Conservation (phyloP, 2,888 invertebrate species). For the Ectemnius continuus region DNA sequence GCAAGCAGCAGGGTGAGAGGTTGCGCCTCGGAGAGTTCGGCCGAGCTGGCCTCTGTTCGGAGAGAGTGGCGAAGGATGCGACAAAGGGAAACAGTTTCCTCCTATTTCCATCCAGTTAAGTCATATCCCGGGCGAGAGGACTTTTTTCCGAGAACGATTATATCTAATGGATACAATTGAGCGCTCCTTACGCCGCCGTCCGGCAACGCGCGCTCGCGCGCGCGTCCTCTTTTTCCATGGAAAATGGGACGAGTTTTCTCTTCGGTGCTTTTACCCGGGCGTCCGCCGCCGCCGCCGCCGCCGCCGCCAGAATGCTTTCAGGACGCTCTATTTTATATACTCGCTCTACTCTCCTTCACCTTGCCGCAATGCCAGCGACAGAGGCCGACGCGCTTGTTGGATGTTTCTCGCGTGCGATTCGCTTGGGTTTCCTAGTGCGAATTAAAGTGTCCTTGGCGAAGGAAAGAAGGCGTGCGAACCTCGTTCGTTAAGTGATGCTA, state of each 20-base stretch:
- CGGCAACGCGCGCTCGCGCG: no score
- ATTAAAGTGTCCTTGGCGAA: background rate
- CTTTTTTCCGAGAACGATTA: slow-evolving; percentile 51
- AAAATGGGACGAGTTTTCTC: slow-evolving; percentile 59
- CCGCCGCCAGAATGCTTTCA: slow-evolving; percentile 50
- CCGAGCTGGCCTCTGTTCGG: background rate
- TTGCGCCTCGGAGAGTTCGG: no score
- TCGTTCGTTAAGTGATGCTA: no score
- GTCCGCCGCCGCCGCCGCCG: no score
- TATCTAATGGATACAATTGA: slow-evolving; percentile 54
- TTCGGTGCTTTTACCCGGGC: slow-evolving; percentile 58
- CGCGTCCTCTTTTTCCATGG: slow-evolving; percentile 46
- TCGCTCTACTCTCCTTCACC: slow-evolving; percentile 32
- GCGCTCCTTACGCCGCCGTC: slow-evolving; percentile 47
- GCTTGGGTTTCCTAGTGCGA: no score
- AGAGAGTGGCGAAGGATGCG: background rate
- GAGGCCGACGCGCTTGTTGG: no score
- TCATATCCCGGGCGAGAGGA: slow-evolving; percentile 32
- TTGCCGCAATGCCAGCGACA: background rate
- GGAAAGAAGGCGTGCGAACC: background rate
- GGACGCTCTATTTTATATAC: slow-evolving; percentile 55
- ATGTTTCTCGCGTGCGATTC: no score
- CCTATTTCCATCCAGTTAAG: slow-evolving; percentile 50
- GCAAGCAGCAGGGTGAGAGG: no score
- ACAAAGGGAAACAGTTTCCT: slow-evolving; percentile 43